Evolutionary conservation across 2,888 invertebrate species (phyloP), one percentile per base, ranked within the genome.

Genomic region (Metacarcinus magister): DNA sequence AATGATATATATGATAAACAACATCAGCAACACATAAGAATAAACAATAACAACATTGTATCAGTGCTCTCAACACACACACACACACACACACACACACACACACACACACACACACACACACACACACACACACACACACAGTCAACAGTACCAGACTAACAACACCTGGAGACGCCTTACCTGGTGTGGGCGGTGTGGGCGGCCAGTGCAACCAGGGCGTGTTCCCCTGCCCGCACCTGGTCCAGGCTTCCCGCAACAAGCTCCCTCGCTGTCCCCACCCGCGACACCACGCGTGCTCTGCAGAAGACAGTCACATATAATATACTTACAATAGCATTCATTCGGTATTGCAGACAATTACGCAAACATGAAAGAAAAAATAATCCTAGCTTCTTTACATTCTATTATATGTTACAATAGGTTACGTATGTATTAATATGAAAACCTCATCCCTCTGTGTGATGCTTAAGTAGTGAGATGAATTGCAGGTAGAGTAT

Each of bases 171-270:
- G 39, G 39, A 87, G 87, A 87, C 10, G n/a, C 32, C 23, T 32
- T 54, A 93, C 48, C 32, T 94, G 94, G 19, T 19, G 32, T 19
- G 43, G n/a, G 54, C 28, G 90, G 90, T 23, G 94, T 89, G 95
- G 89, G 95, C 75, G 44, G 94, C 93, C 48, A 95, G 94, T 46
- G 95, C 32, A 43, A 10, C 44, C 28, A 95, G 95, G 90, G 95
- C 95, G 39, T 89, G 95, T 87, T 95, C 95, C 19, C 95, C 95
- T 0, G 95, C 95, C 75, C 91, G 43, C 39, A 95, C 95, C 82
- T 95, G 95, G 3, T 91, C 91, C 19, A 95, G 90, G 67, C 95
- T 90, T 5, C 95, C 94, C 8, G 95, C 94, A 39, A 95, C 95
- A 23, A 95, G 82, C 46, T 91, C 93, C 28, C 95, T 16, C 0